Base-by-base conservation (phyloP, 2,888 invertebrate genomes). In the Drosophila paracracens region DNA sequence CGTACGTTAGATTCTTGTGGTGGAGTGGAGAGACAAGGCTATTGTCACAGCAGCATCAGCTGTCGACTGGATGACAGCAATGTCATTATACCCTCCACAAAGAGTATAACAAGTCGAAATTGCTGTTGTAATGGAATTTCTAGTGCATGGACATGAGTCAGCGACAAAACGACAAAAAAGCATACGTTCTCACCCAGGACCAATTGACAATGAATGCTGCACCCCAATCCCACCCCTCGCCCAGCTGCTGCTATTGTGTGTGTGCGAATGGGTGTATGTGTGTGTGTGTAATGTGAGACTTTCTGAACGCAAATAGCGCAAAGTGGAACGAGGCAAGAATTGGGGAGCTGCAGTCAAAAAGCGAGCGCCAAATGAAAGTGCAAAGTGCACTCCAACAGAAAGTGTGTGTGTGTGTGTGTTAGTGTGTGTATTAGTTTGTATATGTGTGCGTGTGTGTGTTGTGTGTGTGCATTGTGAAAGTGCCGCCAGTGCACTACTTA, bases 341-440 rank as follows among this genome's bases (percentile, higher is more conserved):
- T 36, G 25, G 51, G 51, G 54, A 59, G 64, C 70, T 67, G 83
- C 70, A 89, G 88, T 85, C 84, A 88, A 85, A 86, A 85, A 89
- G 88, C 88, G 75, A 80, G 83, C 77, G 74, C 54, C 75, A 85
- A 88, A 88, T 85, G 86, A 89, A 84, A 84, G 88, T 89, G 83
- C 81, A 85, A 89, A 85, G 88, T 88, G 90, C 85, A 89, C 85
- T 88, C 73, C 69, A 76, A 62, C 46, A 77, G 52, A 62, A 73
- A 57, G n/a, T n/a, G 60, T 69, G 73, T 51, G 29, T 38, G 21
- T 21, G 21, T n/a, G 16, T 38, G 54, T 58, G 38, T 56, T 25
- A 7, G 31, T 48, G 25, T 25, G 48, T 52, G 18, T 33, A 33
- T 33, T 33, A 33, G 33, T 36, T 31, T 13, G 38, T 33, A 13